A percentile compares a stretch with the other conserved stretches of the same genome.
Evolutionary conservation across 2,113 vertebrate species (phyloP).

Genomic region (Glareola pratincola): DNA sequence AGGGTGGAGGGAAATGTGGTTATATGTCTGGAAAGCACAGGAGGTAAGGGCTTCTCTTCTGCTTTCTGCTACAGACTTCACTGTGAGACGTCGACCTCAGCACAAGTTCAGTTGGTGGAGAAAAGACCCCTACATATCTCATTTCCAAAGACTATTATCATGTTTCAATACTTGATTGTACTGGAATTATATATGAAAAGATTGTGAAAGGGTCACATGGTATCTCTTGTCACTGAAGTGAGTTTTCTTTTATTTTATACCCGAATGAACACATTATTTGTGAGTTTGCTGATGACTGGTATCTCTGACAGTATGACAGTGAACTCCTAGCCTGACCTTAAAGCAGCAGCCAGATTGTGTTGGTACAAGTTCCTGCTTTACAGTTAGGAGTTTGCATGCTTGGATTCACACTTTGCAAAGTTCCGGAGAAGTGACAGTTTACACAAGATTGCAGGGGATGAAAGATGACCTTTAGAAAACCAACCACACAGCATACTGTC

Average conservation of each 20-base stretch:
- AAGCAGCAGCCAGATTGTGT: rapidly evolving
- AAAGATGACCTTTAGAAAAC: slow-evolving; percentile 11
- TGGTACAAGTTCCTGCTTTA: not conserved
- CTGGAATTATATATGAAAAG: not conserved
- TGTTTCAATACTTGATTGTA: not conserved
- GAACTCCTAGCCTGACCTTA: not conserved
- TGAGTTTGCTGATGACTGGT: not conserved
- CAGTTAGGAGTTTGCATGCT: not conserved
- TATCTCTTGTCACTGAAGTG: not conserved
- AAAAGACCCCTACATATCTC: not conserved
- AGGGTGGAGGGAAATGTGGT: not conserved
- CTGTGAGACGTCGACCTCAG: not conserved
- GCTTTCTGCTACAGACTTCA: not conserved
- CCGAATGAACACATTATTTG: not conserved
- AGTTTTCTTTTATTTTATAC: not conserved
- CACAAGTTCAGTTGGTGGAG: not conserved
- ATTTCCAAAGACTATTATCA: not conserved
- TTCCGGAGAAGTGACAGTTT: not conserved
- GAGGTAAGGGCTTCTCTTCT: not conserved
- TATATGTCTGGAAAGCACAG: not conserved
- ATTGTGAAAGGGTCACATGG: not conserved
- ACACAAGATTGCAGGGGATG: not conserved
- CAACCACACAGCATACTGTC: not conserved
- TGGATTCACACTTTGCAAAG: not conserved
- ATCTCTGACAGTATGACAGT: not conserved